Conservation (phyloP, 2,888 invertebrate species). For the Drosophila anomelani region DNA sequence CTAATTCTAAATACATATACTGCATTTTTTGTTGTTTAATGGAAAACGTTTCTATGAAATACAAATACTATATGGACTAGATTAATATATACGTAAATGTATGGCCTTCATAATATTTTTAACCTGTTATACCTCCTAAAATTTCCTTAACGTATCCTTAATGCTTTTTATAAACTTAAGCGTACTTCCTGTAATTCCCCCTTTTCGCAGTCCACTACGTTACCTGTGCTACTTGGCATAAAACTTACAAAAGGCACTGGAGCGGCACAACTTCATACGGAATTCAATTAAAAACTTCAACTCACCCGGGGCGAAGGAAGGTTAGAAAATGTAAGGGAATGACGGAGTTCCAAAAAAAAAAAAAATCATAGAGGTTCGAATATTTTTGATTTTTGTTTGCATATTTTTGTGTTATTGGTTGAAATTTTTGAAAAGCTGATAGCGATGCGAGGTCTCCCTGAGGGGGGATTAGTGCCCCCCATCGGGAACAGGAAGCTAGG, state of each 20-base stretch:
- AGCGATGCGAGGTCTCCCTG: background rate
- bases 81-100: background rate
- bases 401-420: constrained; percentile 46
- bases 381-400: constrained; percentile 48
- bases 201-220: constrained; percentile 21
- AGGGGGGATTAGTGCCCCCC: constrained; percentile 34
- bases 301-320: constrained; percentile 2
- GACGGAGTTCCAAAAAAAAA: constrained; percentile 26
- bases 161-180: constrained; percentile 5
- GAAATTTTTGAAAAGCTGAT: constrained; percentile 43
- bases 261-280: constrained; percentile 26
- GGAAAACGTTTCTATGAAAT: background rate
- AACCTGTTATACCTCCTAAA: background rate
- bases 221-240: constrained; percentile 35
- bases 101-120: too few relatives aligned
- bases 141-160: constrained; percentile 1
- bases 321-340: background rate
- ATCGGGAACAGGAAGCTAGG: constrained; percentile 14
- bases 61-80: background rate
- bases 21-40: background rate
- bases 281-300: constrained; percentile 62
- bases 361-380: constrained; percentile 51
- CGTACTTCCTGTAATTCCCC: constrained; percentile 29
- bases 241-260: constrained; percentile 40
- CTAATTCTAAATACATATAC: background rate